phyloP scores from a whole-genome alignment of 2,888 invertebrate species.

The Mythimna pallens region DNA sequence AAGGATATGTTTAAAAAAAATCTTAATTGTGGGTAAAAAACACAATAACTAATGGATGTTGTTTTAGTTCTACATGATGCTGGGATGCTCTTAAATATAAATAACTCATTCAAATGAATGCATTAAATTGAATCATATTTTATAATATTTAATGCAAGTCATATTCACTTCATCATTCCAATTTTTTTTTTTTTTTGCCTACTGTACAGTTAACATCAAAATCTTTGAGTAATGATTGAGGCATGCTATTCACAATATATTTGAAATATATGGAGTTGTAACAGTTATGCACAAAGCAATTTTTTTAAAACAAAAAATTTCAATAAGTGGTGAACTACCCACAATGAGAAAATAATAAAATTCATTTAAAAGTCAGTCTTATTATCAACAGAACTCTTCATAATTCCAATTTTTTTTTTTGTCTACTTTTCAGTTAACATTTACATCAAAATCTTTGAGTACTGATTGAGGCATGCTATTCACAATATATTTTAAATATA shows the following conservation, averaged over 20 bases:
- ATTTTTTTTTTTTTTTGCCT: background rate
- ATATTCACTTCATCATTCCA: background rate
- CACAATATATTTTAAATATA: background rate
- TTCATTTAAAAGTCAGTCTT: background rate
- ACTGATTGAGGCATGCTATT: background rate
- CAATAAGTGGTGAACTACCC: background rate
- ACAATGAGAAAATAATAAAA: background rate
- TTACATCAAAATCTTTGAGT: background rate
- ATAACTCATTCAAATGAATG: background rate
- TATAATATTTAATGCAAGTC: background rate
- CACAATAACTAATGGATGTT: background rate
- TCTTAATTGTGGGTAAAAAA: background rate
- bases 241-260: background rate
- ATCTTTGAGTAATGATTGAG: background rate
- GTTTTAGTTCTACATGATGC: background rate
- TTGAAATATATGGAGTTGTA: background rate
- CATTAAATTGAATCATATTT: background rate
- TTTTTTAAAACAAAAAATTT: background rate
- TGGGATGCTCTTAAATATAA: background rate
- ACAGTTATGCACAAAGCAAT: too few species aligned
- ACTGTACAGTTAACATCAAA: background rate
- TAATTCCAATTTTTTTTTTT: too few species aligned
- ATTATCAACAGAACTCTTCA: background rate
- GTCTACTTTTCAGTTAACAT: background rate
- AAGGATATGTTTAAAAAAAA: background rate